Evolutionary conservation across 2,888 invertebrate genomes (phyloP), one percentile per base, ranked within the genome.

Genomic region (Zhuqinia jingwanae): DNA sequence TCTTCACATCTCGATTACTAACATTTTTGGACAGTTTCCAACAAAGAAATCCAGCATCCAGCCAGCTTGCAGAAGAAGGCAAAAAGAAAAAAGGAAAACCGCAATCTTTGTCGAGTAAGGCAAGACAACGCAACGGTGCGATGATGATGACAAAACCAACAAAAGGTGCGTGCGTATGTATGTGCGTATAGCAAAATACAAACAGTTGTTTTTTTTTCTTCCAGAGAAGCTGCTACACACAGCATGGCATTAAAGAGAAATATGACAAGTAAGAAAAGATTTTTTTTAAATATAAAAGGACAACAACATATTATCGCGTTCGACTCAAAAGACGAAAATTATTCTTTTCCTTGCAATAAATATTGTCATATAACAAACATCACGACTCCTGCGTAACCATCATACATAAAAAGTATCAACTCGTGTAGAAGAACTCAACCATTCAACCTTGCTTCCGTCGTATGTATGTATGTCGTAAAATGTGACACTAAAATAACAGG

Each of bases 21-120:
- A 79, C 63, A 17, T 27, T 65, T 79, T 79, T 79, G 79, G 79
- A 79, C 65, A 45, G 27, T 47, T 65, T 79, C 79, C 79, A 79
- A 65, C 76, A 36, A 53, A 58, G 30, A 76, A 50, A 15, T n/a
- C 17, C 8, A 30, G 27, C 27, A 68, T 36, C 3, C 3, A 36
- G 8, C 36, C 36, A 36, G 36, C 36, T 36, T 15, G 73, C 17
- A 73, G 47, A 75, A 56, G 75, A 60, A 60, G 6, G 36, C 36
- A n/a, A 17, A 76, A 17, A 76, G 36, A 27, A 56, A 47, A 56
- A 70, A 56, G 17, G 36, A 76, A 73, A 56, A 70, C 60, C 60
- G 20, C 60, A 60, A 25, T 20, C 60, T 25, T 60, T 17, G 5
- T 13, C n/a, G n/a, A n/a, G n/a, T n/a, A n/a, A n/a, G 20, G 53